These are phyloP conservation scores for Craterocephalus amniculus DNA, from an alignment of 2,797 vertebrate species.

Conservation along the genomic window DNA sequence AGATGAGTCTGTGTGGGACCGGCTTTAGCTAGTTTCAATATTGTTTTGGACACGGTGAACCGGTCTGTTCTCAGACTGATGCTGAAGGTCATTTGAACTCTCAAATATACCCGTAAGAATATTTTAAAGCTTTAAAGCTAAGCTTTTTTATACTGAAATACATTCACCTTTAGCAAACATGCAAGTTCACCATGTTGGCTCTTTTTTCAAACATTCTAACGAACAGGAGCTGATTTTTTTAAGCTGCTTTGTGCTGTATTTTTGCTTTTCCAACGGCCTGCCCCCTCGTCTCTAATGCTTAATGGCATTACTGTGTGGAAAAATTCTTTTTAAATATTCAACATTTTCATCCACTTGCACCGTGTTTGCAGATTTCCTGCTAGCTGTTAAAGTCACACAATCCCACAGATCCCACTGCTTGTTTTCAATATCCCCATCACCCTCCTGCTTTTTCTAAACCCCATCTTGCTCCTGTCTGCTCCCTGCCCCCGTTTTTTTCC, in stretches of 20 bases:
- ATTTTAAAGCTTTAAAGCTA: no score
- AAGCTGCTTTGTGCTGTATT: not conserved
- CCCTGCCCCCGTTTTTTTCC: slow-evolving; percentile 72
- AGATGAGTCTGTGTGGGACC: not conserved
- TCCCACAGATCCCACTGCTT: slow-evolving; percentile 56
- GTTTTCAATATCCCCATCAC: slow-evolving; percentile 66
- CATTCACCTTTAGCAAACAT: slow-evolving; percentile 13
- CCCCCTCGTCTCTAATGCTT: not conserved
- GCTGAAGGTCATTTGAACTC: slow-evolving; percentile 9
- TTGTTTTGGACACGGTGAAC: slow-evolving; percentile 10
- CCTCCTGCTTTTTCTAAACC: slow-evolving; percentile 56
- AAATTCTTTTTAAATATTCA: not conserved
- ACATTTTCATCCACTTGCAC: slow-evolving; percentile 1
- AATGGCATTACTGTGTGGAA: not conserved
- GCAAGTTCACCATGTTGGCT: not conserved
- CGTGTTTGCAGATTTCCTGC: slow-evolving; percentile 15
- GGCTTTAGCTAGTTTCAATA: slow-evolving; percentile 12
- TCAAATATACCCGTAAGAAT: not conserved
- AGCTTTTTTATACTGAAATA: no score
- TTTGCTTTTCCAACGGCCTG: not conserved
- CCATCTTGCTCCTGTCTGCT: slow-evolving; percentile 66
- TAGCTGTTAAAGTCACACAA: slow-evolving; percentile 22
- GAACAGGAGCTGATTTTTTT: not conserved
- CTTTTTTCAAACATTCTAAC: not conserved
- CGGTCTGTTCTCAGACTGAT: not conserved